Conservation (phyloP, 2,797 vertebrate species). For the Cynodonichthys magdalenae region DNA sequence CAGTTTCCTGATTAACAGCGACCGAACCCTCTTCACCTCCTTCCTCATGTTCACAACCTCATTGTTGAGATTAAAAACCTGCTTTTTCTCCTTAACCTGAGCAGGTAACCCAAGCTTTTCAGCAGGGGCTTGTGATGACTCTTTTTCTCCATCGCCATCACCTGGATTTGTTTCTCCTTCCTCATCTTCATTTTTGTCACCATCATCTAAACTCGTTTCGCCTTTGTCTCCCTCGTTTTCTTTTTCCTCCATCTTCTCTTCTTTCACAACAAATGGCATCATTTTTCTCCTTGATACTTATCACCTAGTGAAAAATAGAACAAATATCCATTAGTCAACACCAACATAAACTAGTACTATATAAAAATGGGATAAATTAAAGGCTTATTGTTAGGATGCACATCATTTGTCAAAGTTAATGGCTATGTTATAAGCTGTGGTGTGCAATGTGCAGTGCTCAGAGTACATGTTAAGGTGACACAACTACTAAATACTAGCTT, state of each 20-base stretch:
- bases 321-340: not conserved
- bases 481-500: too few species aligned
- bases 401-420: too few species aligned
- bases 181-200: not conserved
- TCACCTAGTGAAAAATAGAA: slow-evolving; percentile 51
- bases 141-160: slow-evolving; percentile 77
- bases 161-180: slow-evolving; percentile 46
- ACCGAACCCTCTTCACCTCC: slow-evolving; percentile 91
- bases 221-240: slow-evolving; percentile 1
- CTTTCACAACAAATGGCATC: slow-evolving; percentile 9
- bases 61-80: slow-evolving; percentile 79
- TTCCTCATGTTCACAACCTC: slow-evolving; percentile 96
- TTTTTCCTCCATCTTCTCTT: not conserved
- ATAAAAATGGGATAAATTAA: not conserved
- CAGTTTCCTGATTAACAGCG: slow-evolving; percentile 88
- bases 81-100: slow-evolving; percentile 31
- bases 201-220: not conserved
- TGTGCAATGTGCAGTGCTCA: too few species aligned
- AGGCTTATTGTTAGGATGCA: too few species aligned
- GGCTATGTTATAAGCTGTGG: too few species aligned
- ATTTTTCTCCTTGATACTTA: slow-evolving; percentile 31
- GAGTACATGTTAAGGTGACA: too few species aligned
- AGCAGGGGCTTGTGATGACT: not conserved
- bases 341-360: not conserved
- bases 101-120: not conserved